phyloP scores from a whole-genome alignment of 2,113 vertebrate species.

The Rhinopithecus roxellana region DNA sequence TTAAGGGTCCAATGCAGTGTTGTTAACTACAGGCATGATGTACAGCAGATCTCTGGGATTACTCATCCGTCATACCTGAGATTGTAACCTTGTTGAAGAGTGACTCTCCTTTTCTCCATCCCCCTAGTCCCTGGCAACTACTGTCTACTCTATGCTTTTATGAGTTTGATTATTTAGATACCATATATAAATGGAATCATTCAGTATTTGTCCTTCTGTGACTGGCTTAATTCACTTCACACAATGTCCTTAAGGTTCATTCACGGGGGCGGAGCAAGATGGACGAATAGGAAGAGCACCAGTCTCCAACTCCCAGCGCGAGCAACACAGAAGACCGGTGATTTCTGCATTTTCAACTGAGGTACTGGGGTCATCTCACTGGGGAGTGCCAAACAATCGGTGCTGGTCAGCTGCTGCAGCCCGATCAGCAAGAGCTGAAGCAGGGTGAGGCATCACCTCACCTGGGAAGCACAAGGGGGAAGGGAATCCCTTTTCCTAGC shows the following conservation, averaged over 20 bases:
- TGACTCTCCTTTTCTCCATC: neutral
- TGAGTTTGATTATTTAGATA: neutral
- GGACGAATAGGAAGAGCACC: no score
- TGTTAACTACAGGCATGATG: neutral
- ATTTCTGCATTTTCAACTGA: no score
- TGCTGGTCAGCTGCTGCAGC: no score
- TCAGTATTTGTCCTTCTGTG: neutral
- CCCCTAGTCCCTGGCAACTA: neutral
- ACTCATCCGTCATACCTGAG: neutral
- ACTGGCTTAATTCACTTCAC: neutral
- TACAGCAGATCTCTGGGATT: neutral
- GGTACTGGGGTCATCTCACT: no score
- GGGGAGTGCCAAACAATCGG: no score
- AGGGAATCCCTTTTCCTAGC: no score
- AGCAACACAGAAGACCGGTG: no score
- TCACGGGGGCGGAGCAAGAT: neutral
- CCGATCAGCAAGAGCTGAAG: no score
- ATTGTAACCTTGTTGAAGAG: neutral
- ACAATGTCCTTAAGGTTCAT: neutral
- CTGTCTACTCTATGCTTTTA: neutral
- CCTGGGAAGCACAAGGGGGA: no score
- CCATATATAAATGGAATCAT: neutral
- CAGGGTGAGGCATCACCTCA: no score
- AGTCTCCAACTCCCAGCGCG: no score
- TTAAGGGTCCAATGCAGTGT: neutral